These are phyloP conservation scores for Naja naja DNA, from an alignment of 2,113 vertebrate genomes.

Conservation along the genomic window DNA sequence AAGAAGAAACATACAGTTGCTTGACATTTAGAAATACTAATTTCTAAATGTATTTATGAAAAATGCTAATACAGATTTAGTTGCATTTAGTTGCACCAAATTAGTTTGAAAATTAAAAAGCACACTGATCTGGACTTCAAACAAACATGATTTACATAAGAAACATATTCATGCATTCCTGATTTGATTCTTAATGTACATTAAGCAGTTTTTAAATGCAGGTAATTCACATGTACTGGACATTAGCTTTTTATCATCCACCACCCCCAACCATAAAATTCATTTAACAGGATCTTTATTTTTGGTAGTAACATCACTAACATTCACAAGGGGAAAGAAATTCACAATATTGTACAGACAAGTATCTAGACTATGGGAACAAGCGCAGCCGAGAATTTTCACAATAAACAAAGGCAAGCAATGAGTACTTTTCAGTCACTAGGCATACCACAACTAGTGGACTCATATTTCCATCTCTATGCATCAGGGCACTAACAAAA, in stretches of 20 bases:
- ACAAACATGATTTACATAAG: conserved; percentile 4
- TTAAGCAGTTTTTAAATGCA: conserved; percentile 43
- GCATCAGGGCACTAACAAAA: conserved; percentile 37
- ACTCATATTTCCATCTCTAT: conserved; percentile 44
- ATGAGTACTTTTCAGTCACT: conserved; percentile 27
- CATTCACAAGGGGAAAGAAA: conserved; percentile 73
- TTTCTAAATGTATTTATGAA: conserved; percentile 34
- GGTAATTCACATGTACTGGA: conserved; percentile 48
- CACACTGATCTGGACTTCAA: conserved; percentile 22
- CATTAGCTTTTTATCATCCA: conserved; percentile 63
- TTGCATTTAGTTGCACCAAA: conserved; percentile 41
- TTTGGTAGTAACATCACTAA: conserved; percentile 76
- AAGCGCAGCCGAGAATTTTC: conserved; percentile 66
- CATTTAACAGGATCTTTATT: conserved; percentile 82
- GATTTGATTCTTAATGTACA: conserved; percentile 30
- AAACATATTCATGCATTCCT: conserved; percentile 1
- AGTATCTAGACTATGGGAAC: conserved; percentile 74
- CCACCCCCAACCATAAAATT: conserved; percentile 73
- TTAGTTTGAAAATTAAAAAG: conserved; percentile 43
- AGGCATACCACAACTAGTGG: background rate
- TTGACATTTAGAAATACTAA: conserved; percentile 32
- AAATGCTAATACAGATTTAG: conserved; percentile 49
- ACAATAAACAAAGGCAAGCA: conserved; percentile 22
- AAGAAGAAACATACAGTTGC: conserved; percentile 46
- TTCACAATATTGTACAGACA: conserved; percentile 78